Evolutionary conservation across 2,888 invertebrate genomes (phyloP).

Genomic region (Hofmannophila pseudospretella): DNA sequence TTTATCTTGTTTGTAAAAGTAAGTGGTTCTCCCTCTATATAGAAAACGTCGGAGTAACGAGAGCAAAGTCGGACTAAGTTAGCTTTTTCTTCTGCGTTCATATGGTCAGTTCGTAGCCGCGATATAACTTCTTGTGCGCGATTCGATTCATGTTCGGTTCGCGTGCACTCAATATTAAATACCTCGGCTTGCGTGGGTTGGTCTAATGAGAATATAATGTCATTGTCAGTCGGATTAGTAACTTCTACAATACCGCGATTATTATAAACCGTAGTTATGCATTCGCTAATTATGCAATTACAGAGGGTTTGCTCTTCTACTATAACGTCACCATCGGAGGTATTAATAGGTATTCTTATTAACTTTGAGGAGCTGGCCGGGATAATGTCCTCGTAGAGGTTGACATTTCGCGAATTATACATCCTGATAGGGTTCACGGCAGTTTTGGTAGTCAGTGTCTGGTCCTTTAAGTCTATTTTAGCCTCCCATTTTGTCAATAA

Average conservation of each 20-base stretch:
- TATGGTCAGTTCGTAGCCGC: slow-evolving; percentile 13
- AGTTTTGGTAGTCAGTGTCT: slow-evolving; percentile 6
- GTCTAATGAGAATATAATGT: slow-evolving; percentile 14
- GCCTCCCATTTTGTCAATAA: slow-evolving; percentile 14
- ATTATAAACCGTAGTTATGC: slow-evolving; percentile 9
- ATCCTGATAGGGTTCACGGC: slow-evolving; percentile 12
- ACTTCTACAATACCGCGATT: slow-evolving; percentile 12
- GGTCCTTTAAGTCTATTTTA: slow-evolving; percentile 14
- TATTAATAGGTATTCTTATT: slow-evolving; percentile 15
- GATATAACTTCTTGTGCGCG: slow-evolving; percentile 10
- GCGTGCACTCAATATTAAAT: slow-evolving; percentile 8
- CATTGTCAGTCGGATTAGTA: slow-evolving; percentile 12
- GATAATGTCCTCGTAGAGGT: slow-evolving; percentile 20
- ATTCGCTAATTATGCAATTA: slow-evolving; percentile 12
- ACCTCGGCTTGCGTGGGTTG: slow-evolving; percentile 10
- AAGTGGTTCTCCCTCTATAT: slow-evolving; percentile 12
- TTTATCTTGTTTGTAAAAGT: slow-evolving; percentile 14
- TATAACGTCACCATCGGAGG: slow-evolving; percentile 14
- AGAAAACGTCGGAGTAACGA: slow-evolving; percentile 14
- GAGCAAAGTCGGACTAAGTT: slow-evolving; percentile 10
- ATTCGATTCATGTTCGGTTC: neutral
- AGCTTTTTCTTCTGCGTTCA: slow-evolving; percentile 13
- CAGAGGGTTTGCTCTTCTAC: slow-evolving; percentile 10
- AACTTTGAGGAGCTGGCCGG: slow-evolving; percentile 16
- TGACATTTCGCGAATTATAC: slow-evolving; percentile 19